Evolutionary conservation across 2,113 vertebrate species (phyloP).

Genomic region (Oncorhynchus masou): DNA sequence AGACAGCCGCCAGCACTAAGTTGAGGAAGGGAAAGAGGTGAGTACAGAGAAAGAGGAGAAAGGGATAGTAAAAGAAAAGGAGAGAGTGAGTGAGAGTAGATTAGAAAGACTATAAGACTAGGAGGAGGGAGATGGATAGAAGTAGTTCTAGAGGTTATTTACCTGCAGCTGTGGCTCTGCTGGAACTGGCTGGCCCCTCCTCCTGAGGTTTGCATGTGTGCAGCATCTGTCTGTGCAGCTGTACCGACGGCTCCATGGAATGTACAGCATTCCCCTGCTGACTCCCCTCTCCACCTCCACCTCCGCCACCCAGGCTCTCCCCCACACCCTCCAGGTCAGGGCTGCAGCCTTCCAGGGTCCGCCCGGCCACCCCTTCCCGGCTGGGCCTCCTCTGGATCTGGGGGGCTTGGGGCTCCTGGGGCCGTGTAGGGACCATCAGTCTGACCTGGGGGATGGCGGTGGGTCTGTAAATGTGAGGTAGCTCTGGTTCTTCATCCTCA

Average conservation of each 20-base stretch:
- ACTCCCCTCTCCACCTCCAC: conserved; percentile 47
- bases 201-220: conserved; percentile 74
- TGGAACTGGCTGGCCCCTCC: conserved; percentile 66
- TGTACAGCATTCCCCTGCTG: conserved; percentile 54
- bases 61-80: background rate
- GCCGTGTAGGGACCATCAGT: conserved; percentile 45
- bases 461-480: conserved; percentile 24
- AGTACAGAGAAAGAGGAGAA: background rate
- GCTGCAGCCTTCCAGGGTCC: conserved; percentile 16
- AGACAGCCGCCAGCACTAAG: conserved; percentile 1
- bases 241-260: conserved; percentile 69
- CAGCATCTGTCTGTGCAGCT: conserved; percentile 73
- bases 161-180: conserved; percentile 77
- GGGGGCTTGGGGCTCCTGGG: conserved; percentile 8
- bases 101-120: background rate
- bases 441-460: conserved; percentile 15
- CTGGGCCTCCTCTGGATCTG: conserved; percentile 64
- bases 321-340: conserved; percentile 33
- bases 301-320: conserved; percentile 31
- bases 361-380: conserved; percentile 46
- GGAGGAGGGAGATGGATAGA: conserved; percentile 5
- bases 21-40: background rate
- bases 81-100: conserved; percentile 12
- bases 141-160: background rate
- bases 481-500: conserved; percentile 83